Base-by-base conservation (phyloP, 2,888 invertebrate species). In the Andrena flavipes region DNA sequence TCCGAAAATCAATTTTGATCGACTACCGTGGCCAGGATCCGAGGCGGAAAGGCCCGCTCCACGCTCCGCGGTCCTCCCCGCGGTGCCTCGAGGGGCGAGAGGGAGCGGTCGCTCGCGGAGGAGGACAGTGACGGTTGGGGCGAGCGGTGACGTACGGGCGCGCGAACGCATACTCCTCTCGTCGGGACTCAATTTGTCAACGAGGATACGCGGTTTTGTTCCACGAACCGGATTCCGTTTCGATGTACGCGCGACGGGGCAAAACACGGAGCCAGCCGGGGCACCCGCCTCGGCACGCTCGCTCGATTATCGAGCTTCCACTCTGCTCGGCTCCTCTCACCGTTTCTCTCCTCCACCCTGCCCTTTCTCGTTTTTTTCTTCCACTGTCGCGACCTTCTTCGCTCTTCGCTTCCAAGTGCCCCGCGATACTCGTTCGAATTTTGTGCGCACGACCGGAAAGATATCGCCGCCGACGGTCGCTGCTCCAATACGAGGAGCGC, bases 111-210 rank as follows among this genome's bases (percentile, higher is more conserved):
- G 10, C 23, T 26, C 56, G 56, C 56, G 54, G 42, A 42, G 42
- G 42, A 16, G 42, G 42, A 42, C 42, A 5, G 42, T 42, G 42
- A 13, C 42, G 8, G 51, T 49, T n/a, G 35, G 54, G 42, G 68
- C 69, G 70, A 29, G 29, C 63, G 49, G 60, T 80, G 85, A 83
- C 74, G 85, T 86, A 84, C 76, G 86, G 65, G 76, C 82, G 82
- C 87, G 87, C 87, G 88, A 88, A 87, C 87, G 88, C 86, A 89
- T 88, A 84, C 88, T 87, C 84, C 83, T 82, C 82, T 84, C 71
- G 69, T 54, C 84, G 82, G 68, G 87, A 91, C 90, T 92, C 91
- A 92, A 93, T 93, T 92, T 93, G 92, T 92, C 92, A 92, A 92
- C 87, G 88, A 87, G 86, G 89, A 89, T 89, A 84, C 89, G 89